These are phyloP conservation scores for Holcopasites calliopsidis DNA, from an alignment of 1,140 invertebrate species.

Conservation along the genomic window DNA sequence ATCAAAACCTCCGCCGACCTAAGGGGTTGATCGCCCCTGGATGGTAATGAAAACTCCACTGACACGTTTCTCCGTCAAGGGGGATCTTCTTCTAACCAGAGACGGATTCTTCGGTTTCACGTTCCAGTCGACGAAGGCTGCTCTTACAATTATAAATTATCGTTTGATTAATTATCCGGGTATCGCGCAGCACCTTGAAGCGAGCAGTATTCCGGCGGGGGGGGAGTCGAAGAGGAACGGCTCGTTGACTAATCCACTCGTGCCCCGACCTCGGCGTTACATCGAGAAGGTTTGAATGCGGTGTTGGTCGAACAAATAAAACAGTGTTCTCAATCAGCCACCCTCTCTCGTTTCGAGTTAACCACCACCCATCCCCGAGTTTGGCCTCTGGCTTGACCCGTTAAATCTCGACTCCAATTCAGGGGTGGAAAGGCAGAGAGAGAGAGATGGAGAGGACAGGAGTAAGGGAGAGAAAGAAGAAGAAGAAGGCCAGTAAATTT, in stretches of 20 bases:
- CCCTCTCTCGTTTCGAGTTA: conserved; percentile 66
- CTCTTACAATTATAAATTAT: too few species aligned
- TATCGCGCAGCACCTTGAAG: too few species aligned
- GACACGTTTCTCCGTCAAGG: too few species aligned
- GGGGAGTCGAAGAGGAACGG: background rate
- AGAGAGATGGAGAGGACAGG: conserved; percentile 13
- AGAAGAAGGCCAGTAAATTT: conserved; percentile 52
- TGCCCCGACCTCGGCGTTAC: conserved; percentile 24
- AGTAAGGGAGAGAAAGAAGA: conserved; percentile 43
- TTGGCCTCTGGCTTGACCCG: conserved; percentile 77
- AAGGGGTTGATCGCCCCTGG: conserved; percentile 4
- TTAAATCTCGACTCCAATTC: conserved; percentile 75
- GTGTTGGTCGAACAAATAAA: conserved; percentile 72
- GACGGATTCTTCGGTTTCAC: too few species aligned
- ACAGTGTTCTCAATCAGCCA: conserved; percentile 77
- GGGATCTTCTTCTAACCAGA: too few species aligned
- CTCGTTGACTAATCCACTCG: conserved; percentile 25
- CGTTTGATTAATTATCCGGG: too few species aligned
- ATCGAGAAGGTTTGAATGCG: too few species aligned
- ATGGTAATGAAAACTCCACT: conserved; percentile 18
- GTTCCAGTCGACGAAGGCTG: too few species aligned
- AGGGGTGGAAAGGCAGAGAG: conserved; percentile 51
- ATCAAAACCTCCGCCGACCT: background rate
- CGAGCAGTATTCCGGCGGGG: conserved; percentile 2
- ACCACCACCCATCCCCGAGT: conserved; percentile 53